Conservation (phyloP, 2,888 invertebrate genomes). For the Athetis lepigone region DNA sequence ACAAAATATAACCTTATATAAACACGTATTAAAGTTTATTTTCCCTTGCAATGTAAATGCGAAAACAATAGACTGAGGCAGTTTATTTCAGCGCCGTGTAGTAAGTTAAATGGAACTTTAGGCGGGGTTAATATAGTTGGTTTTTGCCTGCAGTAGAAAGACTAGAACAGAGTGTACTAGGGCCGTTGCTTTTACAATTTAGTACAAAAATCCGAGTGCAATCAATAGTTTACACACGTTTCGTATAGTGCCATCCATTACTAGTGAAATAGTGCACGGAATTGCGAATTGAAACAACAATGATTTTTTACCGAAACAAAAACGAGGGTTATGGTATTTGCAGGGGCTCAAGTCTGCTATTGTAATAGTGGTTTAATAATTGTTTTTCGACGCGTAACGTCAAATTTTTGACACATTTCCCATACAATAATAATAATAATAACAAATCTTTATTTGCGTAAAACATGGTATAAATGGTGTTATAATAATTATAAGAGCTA, state of each 20-base stretch:
- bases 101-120: not conserved
- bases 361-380: too few species aligned
- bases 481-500: too few species aligned
- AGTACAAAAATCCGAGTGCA: slow-evolving; percentile 35
- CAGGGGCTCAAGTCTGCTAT: too few species aligned
- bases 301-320: not conserved
- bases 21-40: slow-evolving; percentile 6
- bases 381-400: too few species aligned
- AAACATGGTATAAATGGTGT: too few species aligned
- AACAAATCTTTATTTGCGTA: too few species aligned
- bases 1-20: slow-evolving; percentile 4
- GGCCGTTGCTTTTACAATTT: slow-evolving; percentile 26
- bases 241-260: slow-evolving; percentile 27
- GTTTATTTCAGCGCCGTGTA: not conserved
- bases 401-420: too few species aligned
- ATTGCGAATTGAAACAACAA: slow-evolving; percentile 7
- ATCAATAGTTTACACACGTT: slow-evolving; percentile 50
- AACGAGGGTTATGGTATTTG: too few species aligned
- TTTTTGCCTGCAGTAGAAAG: slow-evolving; percentile 9
- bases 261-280: slow-evolving; percentile 17
- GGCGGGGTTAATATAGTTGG: not conserved
- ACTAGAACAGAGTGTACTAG: slow-evolving; percentile 3
- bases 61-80: slow-evolving; percentile 10
- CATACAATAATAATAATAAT: too few species aligned
- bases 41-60: not conserved